A percentile compares a stretch with the other conserved stretches of the same genome.
Conservation (phyloP, 2,797 vertebrate species). For the Sebastes minor region DNA sequence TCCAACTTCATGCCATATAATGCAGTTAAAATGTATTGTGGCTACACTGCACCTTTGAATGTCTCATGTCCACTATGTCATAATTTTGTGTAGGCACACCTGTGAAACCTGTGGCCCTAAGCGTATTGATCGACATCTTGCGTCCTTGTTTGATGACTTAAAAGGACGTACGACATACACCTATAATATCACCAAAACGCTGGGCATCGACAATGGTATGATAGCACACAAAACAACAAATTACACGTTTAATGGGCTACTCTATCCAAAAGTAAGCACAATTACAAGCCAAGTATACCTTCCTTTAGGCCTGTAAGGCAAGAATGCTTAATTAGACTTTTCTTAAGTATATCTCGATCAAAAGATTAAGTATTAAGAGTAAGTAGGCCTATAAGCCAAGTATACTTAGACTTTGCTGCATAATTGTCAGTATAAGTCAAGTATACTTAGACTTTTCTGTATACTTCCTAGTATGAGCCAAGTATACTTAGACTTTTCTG, state of each 20-base stretch:
- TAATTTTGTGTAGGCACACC: not conserved
- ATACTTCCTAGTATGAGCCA: accelerated
- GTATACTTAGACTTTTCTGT: too few relatives aligned
- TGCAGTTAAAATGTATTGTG: not conserved
- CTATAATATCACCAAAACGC: conserved; percentile 24
- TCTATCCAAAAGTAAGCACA: not conserved
- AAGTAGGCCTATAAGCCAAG: too few relatives aligned
- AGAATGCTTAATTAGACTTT: too few relatives aligned
- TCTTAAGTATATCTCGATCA: too few relatives aligned
- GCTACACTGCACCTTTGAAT: not conserved
- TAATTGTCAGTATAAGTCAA: too few relatives aligned
- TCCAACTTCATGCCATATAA: not conserved
- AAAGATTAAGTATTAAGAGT: too few relatives aligned
- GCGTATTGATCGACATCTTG: conserved; percentile 32
- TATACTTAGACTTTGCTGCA: too few relatives aligned
- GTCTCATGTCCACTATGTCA: not conserved
- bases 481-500: too few relatives aligned
- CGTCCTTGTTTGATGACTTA: conserved; percentile 55
- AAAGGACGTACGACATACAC: accelerated
- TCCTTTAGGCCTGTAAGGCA: too few relatives aligned
- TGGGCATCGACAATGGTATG: conserved; percentile 64
- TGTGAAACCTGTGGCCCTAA: accelerated
- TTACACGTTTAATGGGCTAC: not conserved
- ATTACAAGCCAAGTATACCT: too few relatives aligned
- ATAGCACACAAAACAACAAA: not conserved